Base-by-base conservation (phyloP, 2,797 vertebrate species). In the Periophthalmus magnuspinnatus region DNA sequence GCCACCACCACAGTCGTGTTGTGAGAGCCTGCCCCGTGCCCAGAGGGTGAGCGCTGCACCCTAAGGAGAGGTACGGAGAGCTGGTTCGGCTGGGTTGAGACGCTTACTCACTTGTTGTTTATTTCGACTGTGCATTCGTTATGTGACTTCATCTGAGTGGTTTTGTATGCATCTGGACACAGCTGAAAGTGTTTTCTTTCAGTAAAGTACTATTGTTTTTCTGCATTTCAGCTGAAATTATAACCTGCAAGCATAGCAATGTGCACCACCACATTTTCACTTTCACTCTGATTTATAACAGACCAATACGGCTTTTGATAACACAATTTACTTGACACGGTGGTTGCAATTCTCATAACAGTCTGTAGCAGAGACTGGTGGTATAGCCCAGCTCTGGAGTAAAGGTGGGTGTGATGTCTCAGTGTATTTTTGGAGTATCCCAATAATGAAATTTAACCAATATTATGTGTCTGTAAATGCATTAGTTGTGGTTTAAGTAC, bases 51-150 rank as follows among this genome's bases (percentile, higher is more conserved):
- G 33, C 72, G 70, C 79, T 89, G 75, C 85, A 79, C 84, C 83
- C 75, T 83, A 59, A 90, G 89, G 62, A 82, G 74, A 86, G 72
- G 80, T 84, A 78, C 65, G 80, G 65, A 55, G 33, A 72, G 82
- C 90, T 85, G 84, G 88, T 88, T 92, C 61, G 82, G 67, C 86
- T 79, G 72, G 86, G 74, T 85, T 77, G 21, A 67, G 36, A 67
- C 75, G 58, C 41, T 73, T 38, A 69, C 21, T 57, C n/a, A 62
- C 2, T 45, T 70, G 67, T 76, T 70, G 71, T 74, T 75, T 82
- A 32, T 19, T 22, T 68, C 62, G 60, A 58, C 48, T 69, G 56
- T 17, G 70, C 54, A 64, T 59, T n/a, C 9, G 9, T 60, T 58
- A 36, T 36, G 9, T 60, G 58, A 60, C 33, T 19, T 63, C 6